phyloP scores from a whole-genome alignment of 2,113 vertebrate genomes.

The Vulpes ferrilata region DNA sequence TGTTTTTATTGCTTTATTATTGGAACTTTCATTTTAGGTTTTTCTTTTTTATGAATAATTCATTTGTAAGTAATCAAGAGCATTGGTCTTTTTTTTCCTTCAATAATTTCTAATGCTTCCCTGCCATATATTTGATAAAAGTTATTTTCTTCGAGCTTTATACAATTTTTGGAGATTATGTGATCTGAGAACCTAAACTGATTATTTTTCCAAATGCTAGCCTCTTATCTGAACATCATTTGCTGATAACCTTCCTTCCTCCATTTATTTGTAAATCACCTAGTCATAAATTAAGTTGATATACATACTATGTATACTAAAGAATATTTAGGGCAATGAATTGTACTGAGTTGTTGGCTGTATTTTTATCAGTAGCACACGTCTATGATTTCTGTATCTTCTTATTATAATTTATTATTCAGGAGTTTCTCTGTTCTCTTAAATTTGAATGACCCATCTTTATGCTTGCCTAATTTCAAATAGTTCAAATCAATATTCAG shows the following conservation, averaged over 20 bases:
- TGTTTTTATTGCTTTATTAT: not conserved
- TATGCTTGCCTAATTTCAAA: not conserved
- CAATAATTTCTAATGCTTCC: not conserved
- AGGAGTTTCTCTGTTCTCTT: not conserved
- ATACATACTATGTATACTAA: not conserved
- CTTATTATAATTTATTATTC: not conserved
- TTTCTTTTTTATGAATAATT: not conserved
- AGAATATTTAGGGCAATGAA: not conserved
- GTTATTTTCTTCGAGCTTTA: not conserved
- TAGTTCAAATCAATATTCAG: not conserved
- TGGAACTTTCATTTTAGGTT: not conserved
- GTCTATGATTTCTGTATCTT: not conserved
- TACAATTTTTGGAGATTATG: not conserved
- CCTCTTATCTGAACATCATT: not conserved
- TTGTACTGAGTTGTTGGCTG: not conserved
- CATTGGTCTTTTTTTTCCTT: not conserved
- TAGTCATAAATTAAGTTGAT: not conserved
- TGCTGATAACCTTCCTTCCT: not conserved
- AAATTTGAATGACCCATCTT: not conserved
- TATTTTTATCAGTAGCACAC: not conserved
- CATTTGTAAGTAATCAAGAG: not conserved
- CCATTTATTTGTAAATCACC: not conserved
- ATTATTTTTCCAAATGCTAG: not conserved
- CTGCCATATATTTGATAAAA: not conserved
- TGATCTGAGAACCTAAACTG: not conserved